phyloP scores from a whole-genome alignment of 2,888 invertebrate genomes.

The Agonum fuliginosum region DNA sequence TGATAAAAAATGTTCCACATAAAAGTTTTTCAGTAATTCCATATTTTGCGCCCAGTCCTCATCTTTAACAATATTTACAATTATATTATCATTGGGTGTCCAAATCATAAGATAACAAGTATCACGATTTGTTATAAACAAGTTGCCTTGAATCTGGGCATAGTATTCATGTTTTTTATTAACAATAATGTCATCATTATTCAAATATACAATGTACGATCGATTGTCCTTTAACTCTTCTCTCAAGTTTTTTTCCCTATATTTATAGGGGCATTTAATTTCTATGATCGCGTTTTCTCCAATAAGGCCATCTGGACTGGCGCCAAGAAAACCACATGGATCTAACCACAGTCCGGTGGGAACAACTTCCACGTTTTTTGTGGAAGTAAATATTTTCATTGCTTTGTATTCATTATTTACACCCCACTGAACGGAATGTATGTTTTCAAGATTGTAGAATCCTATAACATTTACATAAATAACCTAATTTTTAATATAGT shows the following conservation, averaged over 20 bases:
- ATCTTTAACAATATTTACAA: neutral
- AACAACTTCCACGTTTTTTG: neutral
- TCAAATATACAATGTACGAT: neutral
- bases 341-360: slow-evolving; percentile 37
- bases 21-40: neutral
- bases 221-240: neutral
- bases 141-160: neutral
- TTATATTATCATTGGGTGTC: neutral
- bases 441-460: neutral
- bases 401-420: neutral
- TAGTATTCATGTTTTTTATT: slow-evolving; percentile 12
- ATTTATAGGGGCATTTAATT: slow-evolving; percentile 1
- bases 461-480: too few species aligned
- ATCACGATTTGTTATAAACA: slow-evolving; percentile 6
- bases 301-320: slow-evolving; percentile 46
- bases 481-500: too few species aligned
- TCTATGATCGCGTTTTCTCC: neutral
- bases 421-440: neutral
- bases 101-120: slow-evolving; percentile 4
- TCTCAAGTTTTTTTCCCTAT: neutral
- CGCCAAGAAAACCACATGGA: slow-evolving; percentile 46
- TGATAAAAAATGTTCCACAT: neutral
- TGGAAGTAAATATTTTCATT: neutral
- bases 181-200: neutral
- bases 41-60: neutral